Conservation (phyloP, 2,888 invertebrate species). For the Nysson spinosus region DNA sequence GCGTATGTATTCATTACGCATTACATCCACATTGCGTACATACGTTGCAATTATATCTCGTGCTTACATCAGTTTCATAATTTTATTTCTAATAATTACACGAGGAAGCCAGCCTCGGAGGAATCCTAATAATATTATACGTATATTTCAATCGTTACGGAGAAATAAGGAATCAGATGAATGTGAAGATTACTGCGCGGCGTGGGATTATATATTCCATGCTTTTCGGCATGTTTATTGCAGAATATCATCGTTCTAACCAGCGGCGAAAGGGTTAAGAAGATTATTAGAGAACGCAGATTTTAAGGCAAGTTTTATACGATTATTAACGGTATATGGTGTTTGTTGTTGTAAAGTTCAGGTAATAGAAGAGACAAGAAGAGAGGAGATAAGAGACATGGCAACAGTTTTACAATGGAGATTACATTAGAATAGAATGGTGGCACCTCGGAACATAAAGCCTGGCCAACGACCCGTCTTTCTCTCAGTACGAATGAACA, state of each 20-base stretch:
- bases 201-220: no score
- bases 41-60: constrained; percentile 29
- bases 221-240: no score
- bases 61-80: constrained; percentile 9
- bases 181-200: no score
- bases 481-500: constrained; percentile 11
- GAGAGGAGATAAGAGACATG: constrained; percentile 1
- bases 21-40: constrained; percentile 35
- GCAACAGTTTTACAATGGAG: constrained; percentile 36
- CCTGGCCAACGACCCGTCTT: constrained; percentile 57
- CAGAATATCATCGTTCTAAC: no score
- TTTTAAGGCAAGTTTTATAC: no score
- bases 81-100: neutral
- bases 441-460: constrained; percentile 52
- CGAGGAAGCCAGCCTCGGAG: neutral
- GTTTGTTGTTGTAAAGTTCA: no score
- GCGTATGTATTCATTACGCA: constrained; percentile 33
- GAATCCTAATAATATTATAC: no score
- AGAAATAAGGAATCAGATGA: no score
- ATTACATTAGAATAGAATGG: constrained; percentile 45
- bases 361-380: neutral
- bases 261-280: no score
- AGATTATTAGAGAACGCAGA: no score
- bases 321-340: no score
- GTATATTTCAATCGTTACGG: no score